phyloP scores from a whole-genome alignment of 2,888 invertebrate species.

The Hirtodrosophila histrioides region DNA sequence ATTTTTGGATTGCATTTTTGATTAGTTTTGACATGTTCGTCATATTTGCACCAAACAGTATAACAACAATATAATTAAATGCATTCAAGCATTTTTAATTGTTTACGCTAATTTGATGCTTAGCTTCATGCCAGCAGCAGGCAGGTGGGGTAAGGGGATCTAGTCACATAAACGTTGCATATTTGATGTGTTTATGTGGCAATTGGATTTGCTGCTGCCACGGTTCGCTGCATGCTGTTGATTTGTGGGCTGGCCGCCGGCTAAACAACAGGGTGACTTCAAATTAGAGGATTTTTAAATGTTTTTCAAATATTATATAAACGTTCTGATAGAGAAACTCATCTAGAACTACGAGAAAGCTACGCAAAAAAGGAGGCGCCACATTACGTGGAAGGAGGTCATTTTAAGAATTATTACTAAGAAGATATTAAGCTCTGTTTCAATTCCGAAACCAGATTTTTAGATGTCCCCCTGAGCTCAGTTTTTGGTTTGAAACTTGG shows the following conservation, averaged over 20 bases:
- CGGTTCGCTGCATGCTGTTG: constrained; percentile 9
- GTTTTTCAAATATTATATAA: too few relatives aligned
- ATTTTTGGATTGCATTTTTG: constrained; percentile 70
- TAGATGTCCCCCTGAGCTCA: too few relatives aligned
- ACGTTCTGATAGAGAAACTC: neutral
- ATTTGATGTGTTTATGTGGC: constrained; percentile 59
- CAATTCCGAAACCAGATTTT: too few relatives aligned
- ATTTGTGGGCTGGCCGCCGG: neutral
- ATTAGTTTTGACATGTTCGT: constrained; percentile 61
- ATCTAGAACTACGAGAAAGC: too few relatives aligned
- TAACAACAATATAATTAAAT: constrained; percentile 72
- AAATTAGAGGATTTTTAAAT: neutral
- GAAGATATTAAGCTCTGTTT: too few relatives aligned
- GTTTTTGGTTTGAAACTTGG: too few relatives aligned
- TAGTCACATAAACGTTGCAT: constrained; percentile 42
- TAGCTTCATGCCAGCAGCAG: constrained; percentile 30
- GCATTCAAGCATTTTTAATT: constrained; percentile 80
- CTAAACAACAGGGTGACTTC: neutral
- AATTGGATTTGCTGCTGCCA: constrained; percentile 33
- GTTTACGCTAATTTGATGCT: constrained; percentile 69
- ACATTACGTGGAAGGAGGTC: too few relatives aligned
- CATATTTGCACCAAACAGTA: constrained; percentile 59
- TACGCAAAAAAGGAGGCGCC: too few relatives aligned
- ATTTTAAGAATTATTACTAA: too few relatives aligned
- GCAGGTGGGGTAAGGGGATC: constrained; percentile 1